A percentile compares a stretch with the other conserved stretches of the same genome.
These are phyloP conservation scores for Meghimatium bilineatum DNA, from an alignment of 2,888 invertebrate species.

Conservation along the genomic window DNA sequence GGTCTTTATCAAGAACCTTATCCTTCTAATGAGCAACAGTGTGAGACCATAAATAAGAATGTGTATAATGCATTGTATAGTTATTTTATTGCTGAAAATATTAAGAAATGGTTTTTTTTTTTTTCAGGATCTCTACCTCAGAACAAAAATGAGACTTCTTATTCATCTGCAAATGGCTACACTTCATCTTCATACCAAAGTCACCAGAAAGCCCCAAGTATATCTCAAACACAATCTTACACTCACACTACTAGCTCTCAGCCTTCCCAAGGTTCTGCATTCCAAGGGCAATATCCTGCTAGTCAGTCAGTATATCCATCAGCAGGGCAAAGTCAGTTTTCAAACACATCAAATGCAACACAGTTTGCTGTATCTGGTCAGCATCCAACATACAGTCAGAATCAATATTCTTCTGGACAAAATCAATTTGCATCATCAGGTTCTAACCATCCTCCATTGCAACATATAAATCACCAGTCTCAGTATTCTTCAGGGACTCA, in stretches of 20 bases:
- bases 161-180: slow-evolving; percentile 56
- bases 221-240: slow-evolving; percentile 50
- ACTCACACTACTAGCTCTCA: slow-evolving; percentile 49
- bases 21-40: too few relatives aligned
- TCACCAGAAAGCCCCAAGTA: slow-evolving; percentile 49
- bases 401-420: slow-evolving; percentile 59
- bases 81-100: background rate
- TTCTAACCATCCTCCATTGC: slow-evolving; percentile 18
- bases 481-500: slow-evolving; percentile 50
- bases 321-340: slow-evolving; percentile 49
- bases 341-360: slow-evolving; percentile 41
- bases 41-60: too few relatives aligned
- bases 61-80: too few relatives aligned
- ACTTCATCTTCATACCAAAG: slow-evolving; percentile 53
- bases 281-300: slow-evolving; percentile 50
- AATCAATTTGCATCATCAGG: slow-evolving; percentile 49
- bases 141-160: slow-evolving; percentile 55
- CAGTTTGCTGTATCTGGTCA: slow-evolving; percentile 41
- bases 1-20: too few relatives aligned
- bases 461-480: slow-evolving; percentile 46
- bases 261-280: slow-evolving; percentile 44
- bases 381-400: slow-evolving; percentile 47
- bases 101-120: slow-evolving; percentile 7
- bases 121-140: slow-evolving; percentile 57
- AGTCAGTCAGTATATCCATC: slow-evolving; percentile 45